Base-by-base conservation (phyloP, 2,888 invertebrate genomes). In the Troglohyphantes excavatus region DNA sequence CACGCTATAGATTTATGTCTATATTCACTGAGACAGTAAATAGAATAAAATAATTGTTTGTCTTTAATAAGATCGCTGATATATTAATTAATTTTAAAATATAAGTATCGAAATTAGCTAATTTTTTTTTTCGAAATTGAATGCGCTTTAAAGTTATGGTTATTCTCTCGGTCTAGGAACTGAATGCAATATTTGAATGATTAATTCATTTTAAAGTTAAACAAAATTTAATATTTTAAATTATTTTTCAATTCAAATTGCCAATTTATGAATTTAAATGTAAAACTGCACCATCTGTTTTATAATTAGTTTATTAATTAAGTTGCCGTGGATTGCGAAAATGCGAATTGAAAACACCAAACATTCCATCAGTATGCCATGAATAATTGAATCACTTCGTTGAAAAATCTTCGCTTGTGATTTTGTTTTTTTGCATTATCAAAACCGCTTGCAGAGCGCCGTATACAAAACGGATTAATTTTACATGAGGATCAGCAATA, bases 261-360 rank as follows among this genome's bases (percentile, higher is more conserved):
- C 5, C 53, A 53, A 53, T 53, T n/a, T 53, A 5, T 53, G 13
- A 13, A n/a, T 11, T 53, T 5, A 39, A 39, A 39, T 11, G 13
- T 39, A 39, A 39, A 39, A 7, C 39, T 13, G 13, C 17, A 53
- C 17, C 53, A 23, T 7, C 46, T 72, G 46, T 72, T 43, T n/a
- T 72, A 46, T 72, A 72, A 72, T 72, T 43, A 72, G 46, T 72
- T 72, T 72, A 72, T 72, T 72, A 72, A 72, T 72, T 43, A 72
- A 72, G 17, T 26, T 21, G 17, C 17, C 7, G n/a, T 46, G n/a
- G 53, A 53, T 53, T n/a, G 53, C 53, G 39, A 53, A 53, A 53
- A 53, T 53, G 53, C 13, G 53, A 53, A n/a, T 7, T 17, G 17
- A 39, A n/a, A n/a, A n/a, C n/a, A n/a, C n/a, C n/a, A 33, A 9